Evolutionary conservation across 2,797 vertebrate species (phyloP), one percentile per base, ranked within the genome.

Genomic region (Helarctos malayanus): DNA sequence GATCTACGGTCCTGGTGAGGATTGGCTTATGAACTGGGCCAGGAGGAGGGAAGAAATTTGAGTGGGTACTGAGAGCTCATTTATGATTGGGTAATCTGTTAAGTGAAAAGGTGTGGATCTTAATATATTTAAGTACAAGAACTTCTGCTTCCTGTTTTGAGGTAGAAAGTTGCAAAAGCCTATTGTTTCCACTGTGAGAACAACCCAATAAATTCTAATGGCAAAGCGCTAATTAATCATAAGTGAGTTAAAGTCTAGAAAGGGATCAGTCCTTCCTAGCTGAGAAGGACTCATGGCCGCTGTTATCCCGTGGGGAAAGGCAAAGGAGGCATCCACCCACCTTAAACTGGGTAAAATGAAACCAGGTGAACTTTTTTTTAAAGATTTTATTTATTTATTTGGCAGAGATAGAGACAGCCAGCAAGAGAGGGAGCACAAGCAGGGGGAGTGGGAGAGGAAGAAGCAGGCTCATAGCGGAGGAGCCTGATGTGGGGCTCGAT

Each of bases 91-190:
- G 5, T 92, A 54, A 76, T 94, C 14, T 57, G 41, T 87, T 94
- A 56, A 80, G 32, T 85, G 59, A 65, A 63, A 79, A 80, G 45
- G 21, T 80, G n/a, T 88, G 29, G n/a, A 65, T 6, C 29, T 84
- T 93, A 87, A 56, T 61, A 90, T 86, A 45, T 80, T 90, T 76
- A 69, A 90, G 65, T 80, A 76, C 1, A 87, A 71, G 19, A 29
- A 82, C 15, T 88, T 76, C 3, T 95, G 41, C 49, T 95, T 95
- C 21, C 47, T 84, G 16, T 68, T 90, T 76, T 88, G 52, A 87
- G 38, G 45, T 65, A 87, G 79, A 63, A 93, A 45, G 19, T 90
- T 92, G 35, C 32, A 94, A 86, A 95, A 59, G n/a, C 63, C 27
- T 63, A 35, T 65, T 12, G 0, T 21, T 93, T 63, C 13, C 78